Evolutionary conservation across 2,797 vertebrate genomes (phyloP), one percentile per base, ranked within the genome.

Genomic region (Ctenosaura bakeri): DNA sequence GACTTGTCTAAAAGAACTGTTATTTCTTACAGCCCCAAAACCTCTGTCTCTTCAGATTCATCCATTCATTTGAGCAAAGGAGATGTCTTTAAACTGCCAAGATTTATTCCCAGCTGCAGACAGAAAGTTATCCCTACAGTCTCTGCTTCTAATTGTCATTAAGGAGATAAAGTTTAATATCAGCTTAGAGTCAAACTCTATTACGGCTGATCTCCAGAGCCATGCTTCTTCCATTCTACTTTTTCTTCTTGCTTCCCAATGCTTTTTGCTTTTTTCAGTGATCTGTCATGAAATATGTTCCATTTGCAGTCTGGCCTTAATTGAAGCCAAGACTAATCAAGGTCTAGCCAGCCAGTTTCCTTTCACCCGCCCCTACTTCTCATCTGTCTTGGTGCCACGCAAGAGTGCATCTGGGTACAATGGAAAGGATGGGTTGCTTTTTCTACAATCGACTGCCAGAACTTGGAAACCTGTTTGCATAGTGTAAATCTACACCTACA

Each of bases 21-120:
- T 69, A 9, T 69, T 69, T 69, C 32, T 32, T 29, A 32, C 29
- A 29, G 32, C 66, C 29, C 2, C 6, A 10, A 69, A 69, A 69
- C 13, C 66, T 2, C 29, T 69, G 29, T 32, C 29, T 69, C 66
- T 32, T 26, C 64, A 69, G 26, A 29, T 69, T 32, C 66, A 29
- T 32, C 66, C 29, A 32, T 69, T 69, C 66, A 69, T 69, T 32
- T 77, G 38, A 46, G 38, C 20, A 42, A 77, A 78, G 32, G 77
- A 24, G 46, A 78, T 13, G 24, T 24, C 77, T 78, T 78, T 50
- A 78, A 78, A 78, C 69, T 87, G 94, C 93, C 93, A 95, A 93
- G 92, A 94, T 95, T 96, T 94, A 94, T 95, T 95, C 93, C 92
- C 91, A 91, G 92, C 88, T 93, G 92, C 89, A 86, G 82, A 92